Percentiles rank a stretch among this genome's conserved stretches.
Conservation (phyloP, 2,888 invertebrate genomes). For the Tortrix viridana region DNA sequence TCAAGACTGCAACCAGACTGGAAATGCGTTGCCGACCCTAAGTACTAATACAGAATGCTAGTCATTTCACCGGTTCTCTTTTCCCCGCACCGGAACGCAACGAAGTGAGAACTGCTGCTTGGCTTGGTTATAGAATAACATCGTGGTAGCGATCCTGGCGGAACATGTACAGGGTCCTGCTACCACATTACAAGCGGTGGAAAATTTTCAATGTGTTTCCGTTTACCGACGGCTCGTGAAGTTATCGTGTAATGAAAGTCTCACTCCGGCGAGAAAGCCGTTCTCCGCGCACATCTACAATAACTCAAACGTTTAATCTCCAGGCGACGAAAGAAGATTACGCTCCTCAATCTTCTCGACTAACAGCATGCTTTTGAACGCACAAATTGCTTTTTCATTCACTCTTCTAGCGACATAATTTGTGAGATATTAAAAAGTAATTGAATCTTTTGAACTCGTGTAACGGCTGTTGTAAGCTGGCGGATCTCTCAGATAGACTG, state of each 20-base stretch:
- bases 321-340: constrained; percentile 16
- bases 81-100: too few relatives aligned
- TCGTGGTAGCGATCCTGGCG: too few relatives aligned
- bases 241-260: constrained; percentile 16
- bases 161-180: too few relatives aligned
- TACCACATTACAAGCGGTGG: neutral
- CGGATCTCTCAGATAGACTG: neutral
- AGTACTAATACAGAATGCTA: too few relatives aligned
- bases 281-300: constrained; percentile 6
- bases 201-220: too few relatives aligned
- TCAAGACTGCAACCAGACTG: too few relatives aligned
- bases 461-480: neutral
- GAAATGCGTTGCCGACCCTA: too few relatives aligned
- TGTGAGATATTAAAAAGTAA: constrained; percentile 29
- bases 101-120: too few relatives aligned
- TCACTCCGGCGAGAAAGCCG: neutral
- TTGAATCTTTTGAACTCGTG: constrained; percentile 19
- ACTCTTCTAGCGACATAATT: constrained; percentile 23
- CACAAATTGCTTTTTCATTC: constrained; percentile 33
- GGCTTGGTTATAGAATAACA: too few relatives aligned
- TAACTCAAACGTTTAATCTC: constrained; percentile 28
- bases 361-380: constrained; percentile 26
- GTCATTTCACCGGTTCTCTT: too few relatives aligned
- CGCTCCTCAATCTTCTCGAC: constrained; percentile 15
- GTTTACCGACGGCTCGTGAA: too few relatives aligned